Conservation (phyloP, 2,113 vertebrate species). For the Pampusana beccarii region DNA sequence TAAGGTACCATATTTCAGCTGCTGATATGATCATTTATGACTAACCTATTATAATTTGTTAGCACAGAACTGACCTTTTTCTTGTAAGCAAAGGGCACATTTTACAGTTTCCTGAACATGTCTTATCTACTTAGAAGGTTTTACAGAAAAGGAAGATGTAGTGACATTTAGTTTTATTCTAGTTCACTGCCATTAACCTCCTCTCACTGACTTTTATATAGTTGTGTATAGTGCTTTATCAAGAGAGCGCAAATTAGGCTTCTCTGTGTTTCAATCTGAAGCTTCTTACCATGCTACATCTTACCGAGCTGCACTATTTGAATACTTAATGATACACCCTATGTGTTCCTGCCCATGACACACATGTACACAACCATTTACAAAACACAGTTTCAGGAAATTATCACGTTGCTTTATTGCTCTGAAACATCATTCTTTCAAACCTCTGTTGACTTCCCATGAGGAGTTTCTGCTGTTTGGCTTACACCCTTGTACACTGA, state of each 20-base stretch:
- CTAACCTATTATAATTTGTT: constrained; percentile 76
- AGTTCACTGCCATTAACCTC: constrained; percentile 75
- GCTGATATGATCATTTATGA: constrained; percentile 75
- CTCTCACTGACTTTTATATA: constrained; percentile 41
- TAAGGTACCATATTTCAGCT: constrained; percentile 53
- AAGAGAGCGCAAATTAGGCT: constrained; percentile 3
- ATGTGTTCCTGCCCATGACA: neutral
- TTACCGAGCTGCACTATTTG: neutral
- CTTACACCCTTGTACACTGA: neutral
- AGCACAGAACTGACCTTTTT: constrained; percentile 71
- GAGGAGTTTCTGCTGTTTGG: neutral
- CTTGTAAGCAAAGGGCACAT: constrained; percentile 79
- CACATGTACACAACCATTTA: neutral
- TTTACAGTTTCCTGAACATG: constrained; percentile 77
- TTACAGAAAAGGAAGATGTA: constrained; percentile 72
- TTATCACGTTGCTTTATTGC: neutral
- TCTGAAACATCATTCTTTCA: neutral
- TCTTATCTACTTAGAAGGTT: constrained; percentile 75
- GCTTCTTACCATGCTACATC: neutral
- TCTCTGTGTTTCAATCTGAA: neutral
- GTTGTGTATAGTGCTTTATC: constrained; percentile 1
- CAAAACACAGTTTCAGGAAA: neutral
- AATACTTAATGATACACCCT: neutral
- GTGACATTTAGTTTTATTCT: constrained; percentile 81
- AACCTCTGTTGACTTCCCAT: neutral